phyloP scores from a whole-genome alignment of 2,797 vertebrate species.

The Ceyx erithaca region DNA sequence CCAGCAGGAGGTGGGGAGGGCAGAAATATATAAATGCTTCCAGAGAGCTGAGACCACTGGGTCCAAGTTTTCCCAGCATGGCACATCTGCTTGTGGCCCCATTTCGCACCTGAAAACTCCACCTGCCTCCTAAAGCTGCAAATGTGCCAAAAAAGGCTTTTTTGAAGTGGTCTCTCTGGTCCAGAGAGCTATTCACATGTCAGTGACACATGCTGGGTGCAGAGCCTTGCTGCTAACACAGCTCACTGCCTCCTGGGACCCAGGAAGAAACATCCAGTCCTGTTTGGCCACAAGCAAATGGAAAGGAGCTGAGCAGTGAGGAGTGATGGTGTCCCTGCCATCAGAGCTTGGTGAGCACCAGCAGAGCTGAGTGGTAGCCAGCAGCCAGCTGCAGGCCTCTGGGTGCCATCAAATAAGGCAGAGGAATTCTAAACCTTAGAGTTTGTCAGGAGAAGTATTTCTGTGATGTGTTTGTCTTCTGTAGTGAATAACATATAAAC shows the following conservation, averaged over 20 bases:
- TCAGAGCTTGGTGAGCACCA: neutral
- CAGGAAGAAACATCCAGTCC: neutral
- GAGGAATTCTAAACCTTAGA: neutral
- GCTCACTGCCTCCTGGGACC: neutral
- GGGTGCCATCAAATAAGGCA: neutral
- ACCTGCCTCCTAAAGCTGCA: neutral
- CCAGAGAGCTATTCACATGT: neutral
- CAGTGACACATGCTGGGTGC: fast-evolving
- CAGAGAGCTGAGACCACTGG: neutral
- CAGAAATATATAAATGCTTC: neutral
- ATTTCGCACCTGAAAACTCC: neutral
- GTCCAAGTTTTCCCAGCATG: neutral
- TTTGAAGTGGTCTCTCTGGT: neutral
- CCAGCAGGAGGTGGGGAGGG: no score
- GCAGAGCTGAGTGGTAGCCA: neutral
- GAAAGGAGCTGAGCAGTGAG: neutral
- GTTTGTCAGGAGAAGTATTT: neutral
- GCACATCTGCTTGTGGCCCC: neutral
- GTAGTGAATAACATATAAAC: neutral
- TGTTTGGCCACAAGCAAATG: neutral
- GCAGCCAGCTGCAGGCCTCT: neutral
- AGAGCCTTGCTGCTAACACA: neutral
- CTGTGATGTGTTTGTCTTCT: neutral
- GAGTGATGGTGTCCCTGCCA: neutral
- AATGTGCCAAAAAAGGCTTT: neutral